phyloP scores from a whole-genome alignment of 2,888 invertebrate genomes.

The Caenorhabditis becei region DNA sequence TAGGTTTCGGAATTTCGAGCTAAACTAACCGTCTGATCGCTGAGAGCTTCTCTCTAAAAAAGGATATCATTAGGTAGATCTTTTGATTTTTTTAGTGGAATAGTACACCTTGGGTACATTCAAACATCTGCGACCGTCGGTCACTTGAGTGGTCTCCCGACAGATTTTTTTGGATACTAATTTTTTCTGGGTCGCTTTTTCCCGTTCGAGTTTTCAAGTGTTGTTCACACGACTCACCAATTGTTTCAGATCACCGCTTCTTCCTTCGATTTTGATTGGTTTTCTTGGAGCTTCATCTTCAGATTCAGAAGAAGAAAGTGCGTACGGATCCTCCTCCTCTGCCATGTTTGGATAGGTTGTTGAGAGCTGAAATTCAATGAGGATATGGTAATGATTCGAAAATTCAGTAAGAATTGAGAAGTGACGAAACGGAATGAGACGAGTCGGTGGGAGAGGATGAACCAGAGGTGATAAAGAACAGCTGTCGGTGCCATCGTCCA shows the following conservation, averaged over 20 bases:
- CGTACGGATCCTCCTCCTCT: conserved; percentile 81
- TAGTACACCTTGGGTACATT: conserved; percentile 9
- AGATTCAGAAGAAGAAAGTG: conserved; percentile 79
- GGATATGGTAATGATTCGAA: no score
- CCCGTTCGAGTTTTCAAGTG: conserved; percentile 14
- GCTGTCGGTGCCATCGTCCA: conserved; percentile 35
- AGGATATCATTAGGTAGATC: background rate
- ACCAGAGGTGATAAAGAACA: conserved; percentile 51
- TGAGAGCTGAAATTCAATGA: conserved; percentile 3
- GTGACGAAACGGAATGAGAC: conserved; percentile 4
- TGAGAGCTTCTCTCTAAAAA: conserved; percentile 58
- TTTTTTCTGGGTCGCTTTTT: background rate
- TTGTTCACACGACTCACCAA: conserved; percentile 68
- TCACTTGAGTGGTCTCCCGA: conserved; percentile 15
- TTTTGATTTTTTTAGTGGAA: background rate
- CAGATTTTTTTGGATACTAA: conserved; percentile 1
- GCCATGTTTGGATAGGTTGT: conserved; percentile 64
- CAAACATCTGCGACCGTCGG: conserved; percentile 1
- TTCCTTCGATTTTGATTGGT: conserved; percentile 80
- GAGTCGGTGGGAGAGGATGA: background rate
- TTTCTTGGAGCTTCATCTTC: conserved; percentile 77
- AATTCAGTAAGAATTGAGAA: background rate
- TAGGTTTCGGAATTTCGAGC: background rate
- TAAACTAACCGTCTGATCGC: conserved; percentile 56
- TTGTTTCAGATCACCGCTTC: conserved; percentile 75